A percentile compares a stretch with the other conserved stretches of the same genome.
These are phyloP conservation scores for Cryptophagus acutangulus DNA, from an alignment of 2,888 invertebrate species.

Conservation along the genomic window DNA sequence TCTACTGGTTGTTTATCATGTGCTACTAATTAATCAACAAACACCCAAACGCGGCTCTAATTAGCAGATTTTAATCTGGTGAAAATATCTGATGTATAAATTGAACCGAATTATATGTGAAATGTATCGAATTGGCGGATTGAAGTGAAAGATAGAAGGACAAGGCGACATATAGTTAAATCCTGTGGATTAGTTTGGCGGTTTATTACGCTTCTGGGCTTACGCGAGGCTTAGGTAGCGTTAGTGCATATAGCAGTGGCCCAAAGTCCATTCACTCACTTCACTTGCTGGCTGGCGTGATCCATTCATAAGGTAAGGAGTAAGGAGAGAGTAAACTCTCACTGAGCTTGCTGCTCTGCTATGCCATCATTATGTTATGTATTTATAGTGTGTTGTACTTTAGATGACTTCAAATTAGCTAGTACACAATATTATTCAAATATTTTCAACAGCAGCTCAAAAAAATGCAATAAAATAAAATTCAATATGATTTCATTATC, in stretches of 20 bases:
- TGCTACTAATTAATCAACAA: constrained; percentile 28
- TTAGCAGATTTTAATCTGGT: constrained; percentile 12
- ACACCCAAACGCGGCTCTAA: constrained; percentile 21
- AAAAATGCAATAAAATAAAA: no score
- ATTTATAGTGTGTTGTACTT: no score
- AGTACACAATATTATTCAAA: no score
- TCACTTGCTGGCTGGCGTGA: no score
- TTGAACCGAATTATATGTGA: constrained; percentile 9
- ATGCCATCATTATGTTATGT: no score
- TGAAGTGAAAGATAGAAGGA: constrained; percentile 23
- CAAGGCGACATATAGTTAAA: constrained; percentile 25
- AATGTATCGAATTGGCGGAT: constrained; percentile 22
- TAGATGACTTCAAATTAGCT: no score
- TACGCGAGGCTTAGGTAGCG: constrained; percentile 29
- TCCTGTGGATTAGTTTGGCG: constrained; percentile 31
- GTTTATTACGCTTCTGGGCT: constrained; percentile 31
- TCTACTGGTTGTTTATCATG: constrained; percentile 22
- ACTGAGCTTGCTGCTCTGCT: no score
- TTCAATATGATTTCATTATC: no score
- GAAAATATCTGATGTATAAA: constrained; percentile 16
- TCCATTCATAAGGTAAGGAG: no score
- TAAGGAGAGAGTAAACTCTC: no score
- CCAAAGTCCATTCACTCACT: constrained; percentile 8
- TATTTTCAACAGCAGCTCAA: no score
- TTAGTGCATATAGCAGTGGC: constrained; percentile 21